Conservation (phyloP, 1,140 invertebrate genomes). For the Pseudomyrmex concolor region DNA sequence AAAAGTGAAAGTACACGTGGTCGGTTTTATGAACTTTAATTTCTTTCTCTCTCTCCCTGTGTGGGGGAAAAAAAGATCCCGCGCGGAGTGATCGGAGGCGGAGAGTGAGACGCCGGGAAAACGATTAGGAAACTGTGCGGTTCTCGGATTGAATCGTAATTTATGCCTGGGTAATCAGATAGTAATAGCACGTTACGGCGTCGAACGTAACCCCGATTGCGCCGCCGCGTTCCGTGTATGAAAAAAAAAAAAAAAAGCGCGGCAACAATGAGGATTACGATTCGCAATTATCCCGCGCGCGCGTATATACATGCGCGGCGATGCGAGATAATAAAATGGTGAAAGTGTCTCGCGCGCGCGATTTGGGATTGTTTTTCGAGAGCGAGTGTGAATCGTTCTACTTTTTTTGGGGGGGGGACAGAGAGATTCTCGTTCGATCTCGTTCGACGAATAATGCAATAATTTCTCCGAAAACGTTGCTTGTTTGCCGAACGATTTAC, state of each 20-base stretch:
- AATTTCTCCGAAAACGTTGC: not conserved
- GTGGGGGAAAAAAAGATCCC: constrained; percentile 6
- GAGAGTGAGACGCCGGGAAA: not conserved
- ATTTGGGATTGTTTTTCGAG: not conserved
- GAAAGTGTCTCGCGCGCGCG: not conserved
- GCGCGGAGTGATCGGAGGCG: constrained; percentile 7
- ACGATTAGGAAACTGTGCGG: constrained; percentile 33
- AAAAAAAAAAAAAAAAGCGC: not conserved
- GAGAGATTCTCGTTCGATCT: not conserved
- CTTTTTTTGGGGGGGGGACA: too few species aligned
- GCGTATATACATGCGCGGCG: too few species aligned
- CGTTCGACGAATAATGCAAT: not conserved
- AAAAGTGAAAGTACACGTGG: constrained; percentile 49
- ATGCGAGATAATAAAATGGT: constrained; percentile 9
- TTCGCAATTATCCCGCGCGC: constrained; percentile 5
- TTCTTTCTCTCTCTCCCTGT: constrained; percentile 6
- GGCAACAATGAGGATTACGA: constrained; percentile 8
- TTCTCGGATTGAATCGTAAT: constrained; percentile 17
- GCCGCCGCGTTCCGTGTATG: too few species aligned
- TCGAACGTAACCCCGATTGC: constrained; percentile 11
- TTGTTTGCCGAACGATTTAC: not conserved
- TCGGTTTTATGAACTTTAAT: constrained; percentile 44
- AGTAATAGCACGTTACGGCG: constrained; percentile 22
- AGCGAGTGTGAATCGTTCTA: constrained; percentile 15
- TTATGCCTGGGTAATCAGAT: constrained; percentile 30